Evolutionary conservation across 2,888 invertebrate genomes (phyloP).

Genomic region (Saturnia japonica): DNA sequence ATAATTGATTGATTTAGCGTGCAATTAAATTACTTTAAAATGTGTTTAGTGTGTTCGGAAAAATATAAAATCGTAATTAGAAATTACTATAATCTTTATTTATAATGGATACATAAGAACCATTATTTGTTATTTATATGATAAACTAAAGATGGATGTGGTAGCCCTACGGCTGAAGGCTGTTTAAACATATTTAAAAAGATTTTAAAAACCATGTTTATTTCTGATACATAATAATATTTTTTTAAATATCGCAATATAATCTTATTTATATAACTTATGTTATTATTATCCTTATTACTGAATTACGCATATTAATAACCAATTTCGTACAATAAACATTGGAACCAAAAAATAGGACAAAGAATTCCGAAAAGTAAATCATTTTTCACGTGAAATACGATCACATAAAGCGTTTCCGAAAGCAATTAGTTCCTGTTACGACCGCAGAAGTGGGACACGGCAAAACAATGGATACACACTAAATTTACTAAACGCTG

Average conservation of each 20-base stretch:
- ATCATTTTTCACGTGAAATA: slow-evolving; percentile 80
- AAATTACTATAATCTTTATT: too few relatives aligned
- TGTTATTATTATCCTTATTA: background rate
- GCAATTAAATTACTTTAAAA: too few relatives aligned
- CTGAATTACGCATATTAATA: background rate
- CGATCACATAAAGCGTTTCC: slow-evolving; percentile 79
- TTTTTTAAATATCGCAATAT: background rate
- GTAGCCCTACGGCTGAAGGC: too few relatives aligned
- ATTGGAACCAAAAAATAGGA: slow-evolving; percentile 32
- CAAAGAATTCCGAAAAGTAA: slow-evolving; percentile 65
- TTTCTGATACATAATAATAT: too few relatives aligned
- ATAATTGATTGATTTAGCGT: too few relatives aligned
- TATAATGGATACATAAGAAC: too few relatives aligned
- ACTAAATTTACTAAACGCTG: slow-evolving; percentile 33
- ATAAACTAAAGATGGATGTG: too few relatives aligned
- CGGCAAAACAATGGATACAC: slow-evolving; percentile 55
- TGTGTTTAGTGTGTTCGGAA: too few relatives aligned
- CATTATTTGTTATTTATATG: too few relatives aligned
- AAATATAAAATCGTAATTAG: too few relatives aligned
- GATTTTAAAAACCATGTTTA: too few relatives aligned
- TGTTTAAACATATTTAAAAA: too few relatives aligned
- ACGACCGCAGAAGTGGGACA: slow-evolving; percentile 67
- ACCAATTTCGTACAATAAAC: background rate
- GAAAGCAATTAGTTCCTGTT: slow-evolving; percentile 79
- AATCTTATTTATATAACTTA: background rate